Base-by-base conservation (phyloP, 2,797 vertebrate species). In the Phalanger gymnotis region DNA sequence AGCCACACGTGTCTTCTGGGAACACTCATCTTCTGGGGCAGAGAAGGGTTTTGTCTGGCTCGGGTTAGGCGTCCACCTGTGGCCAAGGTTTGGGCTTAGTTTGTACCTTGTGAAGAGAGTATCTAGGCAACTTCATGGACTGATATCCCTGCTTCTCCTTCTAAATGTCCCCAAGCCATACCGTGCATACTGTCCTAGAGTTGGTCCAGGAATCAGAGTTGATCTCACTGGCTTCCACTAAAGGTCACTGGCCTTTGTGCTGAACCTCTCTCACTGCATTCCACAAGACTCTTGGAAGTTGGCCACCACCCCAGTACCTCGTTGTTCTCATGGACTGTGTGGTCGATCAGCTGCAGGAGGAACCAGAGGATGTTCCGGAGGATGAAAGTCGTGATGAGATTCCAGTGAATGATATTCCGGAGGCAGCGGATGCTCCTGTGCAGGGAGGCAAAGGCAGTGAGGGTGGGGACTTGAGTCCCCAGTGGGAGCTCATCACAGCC, bases 391-490 rank as follows among this genome's bases (percentile, higher is more conserved):
- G 99, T 99, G 98, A 99, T 99, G 97, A 99, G 58, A 97, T 99
- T 99, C 99, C 99, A 99, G 98, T 99, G 99, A 98, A 99, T 99
- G 96, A 99, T 99, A 90, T 99, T 99, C 96, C 99, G 98, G 93
- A 99, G 99, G 98, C 99, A 99, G 97, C 99, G 98, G 95, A 99
- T 99, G 97, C 99, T 99, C 99, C 99, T 99, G 95, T 73, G 53
- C 14, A 96, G 30, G 53, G 92, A 54, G 66, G 81, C 93, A 40
- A 0, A 28, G 52, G 56, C 34, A 90, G 14, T 0, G 0, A 30
- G 27, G 52, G 12, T 81, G 22, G 22, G 40, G 61, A 1, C 0
- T 0, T 51, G 3, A 53, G 25, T 3, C 47, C 25, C 47, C 87
- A 27, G 3, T 13, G 5, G 66, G 89, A 31, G 51, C 10, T 5